phyloP scores from a whole-genome alignment of 2,113 vertebrate genomes.

The Microtus ochrogaster region DNA sequence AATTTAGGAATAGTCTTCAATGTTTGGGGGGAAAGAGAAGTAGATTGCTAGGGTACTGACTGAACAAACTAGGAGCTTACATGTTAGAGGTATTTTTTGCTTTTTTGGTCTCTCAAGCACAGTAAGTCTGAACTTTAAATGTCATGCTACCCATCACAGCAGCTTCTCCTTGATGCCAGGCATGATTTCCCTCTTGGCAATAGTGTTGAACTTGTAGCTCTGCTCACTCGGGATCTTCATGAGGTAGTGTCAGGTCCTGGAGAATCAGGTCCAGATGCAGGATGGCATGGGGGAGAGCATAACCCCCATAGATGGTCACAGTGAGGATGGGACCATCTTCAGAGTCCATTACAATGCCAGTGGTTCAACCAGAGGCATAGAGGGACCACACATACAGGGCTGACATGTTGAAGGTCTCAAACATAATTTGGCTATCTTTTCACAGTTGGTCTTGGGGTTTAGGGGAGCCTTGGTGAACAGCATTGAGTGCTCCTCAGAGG shows the following conservation, averaged over 20 bases:
- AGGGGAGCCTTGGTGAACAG: not conserved
- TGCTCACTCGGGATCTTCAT: not conserved
- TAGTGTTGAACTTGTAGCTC: not conserved
- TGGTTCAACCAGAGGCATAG: not conserved
- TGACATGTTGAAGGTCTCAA: not conserved
- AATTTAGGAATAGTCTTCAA: too few species aligned
- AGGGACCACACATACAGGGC: too few species aligned
- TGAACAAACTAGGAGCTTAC: too few species aligned
- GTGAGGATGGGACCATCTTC: not conserved
- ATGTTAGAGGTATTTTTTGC: too few species aligned
- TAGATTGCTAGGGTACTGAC: too few species aligned
- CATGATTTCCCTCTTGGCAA: not conserved
- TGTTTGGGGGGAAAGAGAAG: too few species aligned
- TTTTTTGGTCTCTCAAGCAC: too few species aligned
- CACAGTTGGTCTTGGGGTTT: not conserved
- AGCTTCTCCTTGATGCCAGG: not conserved
- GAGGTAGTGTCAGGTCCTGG: not conserved
- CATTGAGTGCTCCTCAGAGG: not conserved
- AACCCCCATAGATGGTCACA: not conserved
- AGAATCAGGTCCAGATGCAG: not conserved
- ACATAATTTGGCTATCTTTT: not conserved
- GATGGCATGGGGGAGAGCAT: not conserved
- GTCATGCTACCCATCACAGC: not conserved
- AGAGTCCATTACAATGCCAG: not conserved
- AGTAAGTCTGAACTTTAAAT: too few species aligned